phyloP scores from a whole-genome alignment of 2,888 invertebrate species.

The Fissipunctia ypsillon region DNA sequence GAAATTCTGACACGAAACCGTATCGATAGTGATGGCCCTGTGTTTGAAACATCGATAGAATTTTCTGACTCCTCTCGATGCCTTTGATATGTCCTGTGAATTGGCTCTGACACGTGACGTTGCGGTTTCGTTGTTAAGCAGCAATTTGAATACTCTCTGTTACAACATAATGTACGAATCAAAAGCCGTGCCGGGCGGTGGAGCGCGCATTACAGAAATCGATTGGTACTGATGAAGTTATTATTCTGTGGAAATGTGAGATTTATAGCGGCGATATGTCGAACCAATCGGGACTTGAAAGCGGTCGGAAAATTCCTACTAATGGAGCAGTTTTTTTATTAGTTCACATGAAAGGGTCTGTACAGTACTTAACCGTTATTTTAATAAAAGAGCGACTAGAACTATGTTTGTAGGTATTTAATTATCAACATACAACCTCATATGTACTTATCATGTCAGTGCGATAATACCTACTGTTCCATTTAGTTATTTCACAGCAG shows the following conservation, averaged over 20 bases:
- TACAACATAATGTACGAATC: conserved; percentile 53
- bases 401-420: not conserved
- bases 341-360: conserved; percentile 50
- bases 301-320: conserved; percentile 58
- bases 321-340: conserved; percentile 63
- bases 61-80: conserved; percentile 59
- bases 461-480: not conserved
- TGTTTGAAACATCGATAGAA: conserved; percentile 68
- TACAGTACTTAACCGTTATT: conserved; percentile 33
- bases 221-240: conserved; percentile 59
- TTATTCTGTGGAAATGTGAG: conserved; percentile 60
- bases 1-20: conserved; percentile 72
- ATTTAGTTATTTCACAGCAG: not conserved
- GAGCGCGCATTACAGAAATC: conserved; percentile 54
- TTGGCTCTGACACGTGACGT: conserved; percentile 65
- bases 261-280: conserved; percentile 60
- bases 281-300: conserved; percentile 54
- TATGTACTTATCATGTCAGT: not conserved
- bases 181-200: conserved; percentile 15
- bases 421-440: not conserved
- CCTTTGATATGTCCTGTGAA: conserved; percentile 61
- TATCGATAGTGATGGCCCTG: conserved; percentile 69
- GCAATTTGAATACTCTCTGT: conserved; percentile 66
- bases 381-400: not conserved
- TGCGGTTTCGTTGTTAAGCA: conserved; percentile 61